These are phyloP conservation scores for Sinhomidia bicolor DNA, from an alignment of 2,888 invertebrate species.

Conservation along the genomic window DNA sequence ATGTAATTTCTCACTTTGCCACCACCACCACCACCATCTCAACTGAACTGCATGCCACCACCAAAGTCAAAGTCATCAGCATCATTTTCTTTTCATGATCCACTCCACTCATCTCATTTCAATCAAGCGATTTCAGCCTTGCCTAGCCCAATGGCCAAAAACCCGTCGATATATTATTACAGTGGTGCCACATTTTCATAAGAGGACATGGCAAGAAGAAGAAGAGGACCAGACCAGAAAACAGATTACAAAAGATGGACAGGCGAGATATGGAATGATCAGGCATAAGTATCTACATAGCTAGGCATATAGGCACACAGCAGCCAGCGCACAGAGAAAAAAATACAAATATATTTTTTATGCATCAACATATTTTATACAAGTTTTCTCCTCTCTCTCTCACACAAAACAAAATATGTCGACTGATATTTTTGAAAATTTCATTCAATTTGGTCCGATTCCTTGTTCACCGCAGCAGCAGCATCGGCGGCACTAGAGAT, in stretches of 20 bases:
- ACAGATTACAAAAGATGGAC: conserved; percentile 71
- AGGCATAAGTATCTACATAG: neutral
- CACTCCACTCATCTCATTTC: conserved; percentile 69
- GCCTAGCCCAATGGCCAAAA: conserved; percentile 72
- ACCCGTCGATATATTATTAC: conserved; percentile 67
- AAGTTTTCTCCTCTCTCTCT: conserved; percentile 39
- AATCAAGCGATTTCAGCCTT: conserved; percentile 55
- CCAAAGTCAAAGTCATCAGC: conserved; percentile 64
- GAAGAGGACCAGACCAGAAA: conserved; percentile 53
- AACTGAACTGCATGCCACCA: no score
- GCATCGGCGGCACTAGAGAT: neutral
- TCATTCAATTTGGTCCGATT: conserved; percentile 38
- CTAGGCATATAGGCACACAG: neutral
- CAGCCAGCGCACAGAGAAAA: neutral
- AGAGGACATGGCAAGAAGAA: neutral
- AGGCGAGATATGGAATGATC: conserved; percentile 68
- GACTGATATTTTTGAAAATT: conserved; percentile 15
- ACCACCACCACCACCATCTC: conserved; percentile 40
- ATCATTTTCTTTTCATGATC: conserved; percentile 58
- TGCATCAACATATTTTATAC: conserved; percentile 43
- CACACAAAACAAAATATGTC: conserved; percentile 37
- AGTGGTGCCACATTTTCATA: conserved; percentile 41
- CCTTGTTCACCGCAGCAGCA: neutral
- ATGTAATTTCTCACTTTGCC: conserved; percentile 34
- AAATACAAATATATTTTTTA: no score